phyloP scores from a whole-genome alignment of 1,140 invertebrate species.

The Aphelinus atriplicis region DNA sequence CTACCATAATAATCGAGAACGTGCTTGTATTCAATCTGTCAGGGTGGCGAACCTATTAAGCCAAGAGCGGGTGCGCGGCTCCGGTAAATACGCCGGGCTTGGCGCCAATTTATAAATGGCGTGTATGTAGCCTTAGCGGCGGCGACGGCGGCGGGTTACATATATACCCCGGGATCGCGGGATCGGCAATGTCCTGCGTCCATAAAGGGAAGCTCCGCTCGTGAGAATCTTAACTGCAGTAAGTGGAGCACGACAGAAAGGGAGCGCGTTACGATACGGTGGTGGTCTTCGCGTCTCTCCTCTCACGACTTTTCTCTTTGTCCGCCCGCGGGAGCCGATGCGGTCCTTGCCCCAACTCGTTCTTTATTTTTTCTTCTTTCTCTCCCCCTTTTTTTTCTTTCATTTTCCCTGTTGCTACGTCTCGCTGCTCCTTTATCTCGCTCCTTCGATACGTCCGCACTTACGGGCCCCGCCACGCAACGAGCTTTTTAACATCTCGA shows the following conservation, averaged over 20 bases:
- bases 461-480: conserved; percentile 6
- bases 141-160: too few relatives aligned
- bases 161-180: too few relatives aligned
- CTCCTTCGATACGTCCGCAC: conserved; percentile 16
- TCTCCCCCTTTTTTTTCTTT: background rate
- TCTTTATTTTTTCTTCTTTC: background rate
- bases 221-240: conserved; percentile 56
- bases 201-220: conserved; percentile 56
- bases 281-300: conserved; percentile 44
- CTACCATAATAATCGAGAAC: too few relatives aligned
- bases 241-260: conserved; percentile 50
- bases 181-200: conserved; percentile 12
- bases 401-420: background rate
- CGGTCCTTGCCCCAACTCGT: background rate
- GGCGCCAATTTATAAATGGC: too few relatives aligned
- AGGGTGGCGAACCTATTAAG: too few relatives aligned
- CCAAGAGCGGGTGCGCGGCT: too few relatives aligned
- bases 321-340: background rate
- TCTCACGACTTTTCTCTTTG: conserved; percentile 39
- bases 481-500: conserved; percentile 38
- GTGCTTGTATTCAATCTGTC: too few relatives aligned
- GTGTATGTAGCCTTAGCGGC: too few relatives aligned
- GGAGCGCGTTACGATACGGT: conserved; percentile 45
- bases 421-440: background rate
- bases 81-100: too few relatives aligned